phyloP scores from a whole-genome alignment of 2,888 invertebrate genomes.

The Agrotis clavis region DNA sequence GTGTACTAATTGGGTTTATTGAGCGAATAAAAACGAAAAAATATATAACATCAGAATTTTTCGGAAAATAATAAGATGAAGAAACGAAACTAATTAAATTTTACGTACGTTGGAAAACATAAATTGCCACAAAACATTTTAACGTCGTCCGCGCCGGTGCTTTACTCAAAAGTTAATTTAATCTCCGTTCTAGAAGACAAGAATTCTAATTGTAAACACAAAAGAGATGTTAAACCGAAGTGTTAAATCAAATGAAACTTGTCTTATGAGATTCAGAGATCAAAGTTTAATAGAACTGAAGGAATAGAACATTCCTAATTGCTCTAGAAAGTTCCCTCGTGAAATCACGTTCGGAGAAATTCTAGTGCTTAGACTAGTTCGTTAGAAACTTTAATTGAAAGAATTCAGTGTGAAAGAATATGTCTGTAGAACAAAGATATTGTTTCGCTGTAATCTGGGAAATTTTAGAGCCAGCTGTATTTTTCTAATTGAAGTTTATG shows the following conservation, averaged over 20 bases:
- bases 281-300: slow-evolving; percentile 64
- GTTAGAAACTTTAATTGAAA: slow-evolving; percentile 66
- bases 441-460: slow-evolving; percentile 8
- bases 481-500: slow-evolving; percentile 1
- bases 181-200: slow-evolving; percentile 27
- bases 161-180: slow-evolving; percentile 15
- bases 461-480: background rate
- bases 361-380: slow-evolving; percentile 62
- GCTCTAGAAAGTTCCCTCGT: slow-evolving; percentile 63
- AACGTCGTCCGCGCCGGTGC: background rate
- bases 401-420: slow-evolving; percentile 39
- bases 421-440: slow-evolving; percentile 26
- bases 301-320: slow-evolving; percentile 69
- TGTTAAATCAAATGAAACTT: slow-evolving; percentile 63
- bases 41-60: background rate
- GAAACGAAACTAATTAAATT: background rate
- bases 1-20: background rate
- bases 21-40: background rate
- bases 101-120: background rate
- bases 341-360: slow-evolving; percentile 58
- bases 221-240: slow-evolving; percentile 35
- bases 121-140: slow-evolving; percentile 20
- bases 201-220: slow-evolving; percentile 50
- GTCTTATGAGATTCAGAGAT: slow-evolving; percentile 61
- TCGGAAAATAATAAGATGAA: background rate